phyloP scores from a whole-genome alignment of 2,113 vertebrate genomes.

The Xerus inauris region DNA sequence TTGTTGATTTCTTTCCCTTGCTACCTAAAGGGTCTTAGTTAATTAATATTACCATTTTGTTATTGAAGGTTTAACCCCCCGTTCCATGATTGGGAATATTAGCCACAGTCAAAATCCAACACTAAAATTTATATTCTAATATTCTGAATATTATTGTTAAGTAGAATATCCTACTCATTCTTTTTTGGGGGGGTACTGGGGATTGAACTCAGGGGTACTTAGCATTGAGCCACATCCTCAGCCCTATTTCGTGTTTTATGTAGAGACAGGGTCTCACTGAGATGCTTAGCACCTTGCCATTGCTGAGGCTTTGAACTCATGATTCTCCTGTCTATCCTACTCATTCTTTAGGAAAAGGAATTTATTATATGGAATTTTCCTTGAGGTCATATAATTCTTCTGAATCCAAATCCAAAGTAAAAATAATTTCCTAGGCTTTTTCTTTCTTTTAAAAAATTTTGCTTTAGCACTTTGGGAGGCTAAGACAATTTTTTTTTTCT shows the following conservation, averaged over 20 bases:
- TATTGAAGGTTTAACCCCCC: background rate
- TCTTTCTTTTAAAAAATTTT: slow-evolving; percentile 5
- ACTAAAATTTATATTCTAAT: slow-evolving; percentile 40
- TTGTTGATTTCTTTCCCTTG: slow-evolving; percentile 19
- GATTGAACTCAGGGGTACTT: too few relatives aligned
- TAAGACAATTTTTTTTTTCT: slow-evolving; percentile 52
- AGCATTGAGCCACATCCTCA: too few relatives aligned
- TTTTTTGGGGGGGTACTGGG: too few relatives aligned
- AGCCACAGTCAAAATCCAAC: slow-evolving; percentile 38
- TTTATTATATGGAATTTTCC: slow-evolving; percentile 41
- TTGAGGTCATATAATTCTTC: slow-evolving; percentile 39
- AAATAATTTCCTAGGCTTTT: slow-evolving; percentile 53
- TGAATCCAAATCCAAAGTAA: slow-evolving; percentile 56
- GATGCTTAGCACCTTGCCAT: too few relatives aligned
- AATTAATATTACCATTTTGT: slow-evolving; percentile 25
- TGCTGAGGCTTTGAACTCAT: too few relatives aligned
- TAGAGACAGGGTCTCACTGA: too few relatives aligned
- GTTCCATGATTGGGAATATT: background rate
- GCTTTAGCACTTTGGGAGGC: too few relatives aligned
- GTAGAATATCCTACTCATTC: slow-evolving; percentile 57
- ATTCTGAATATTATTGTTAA: slow-evolving; percentile 47
- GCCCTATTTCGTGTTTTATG: too few relatives aligned
- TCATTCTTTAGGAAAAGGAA: slow-evolving; percentile 58
- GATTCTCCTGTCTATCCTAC: too few relatives aligned
- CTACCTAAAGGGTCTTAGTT: background rate